Base-by-base conservation (phyloP, 1,140 invertebrate genomes). In the Eriosoma lanigerum region DNA sequence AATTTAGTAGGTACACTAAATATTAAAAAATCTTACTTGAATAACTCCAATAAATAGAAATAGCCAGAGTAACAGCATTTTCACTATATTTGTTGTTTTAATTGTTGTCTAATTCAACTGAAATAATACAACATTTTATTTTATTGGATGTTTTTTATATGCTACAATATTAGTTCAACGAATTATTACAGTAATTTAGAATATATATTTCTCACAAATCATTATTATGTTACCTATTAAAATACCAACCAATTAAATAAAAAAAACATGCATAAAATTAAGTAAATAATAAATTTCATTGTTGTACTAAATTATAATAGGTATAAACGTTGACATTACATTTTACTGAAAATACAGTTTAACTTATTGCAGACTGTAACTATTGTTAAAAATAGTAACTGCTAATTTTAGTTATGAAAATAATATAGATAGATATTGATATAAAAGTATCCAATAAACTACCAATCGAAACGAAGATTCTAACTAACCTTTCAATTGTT, bases 11-110 rank as follows among this genome's bases (percentile, higher is more conserved):
- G n/a, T 66, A 21, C 17, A 66, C 10, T 19, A 19, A 70, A 52
- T 9, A 52, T 50, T 52, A 12, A 72, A 72, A 72, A 29, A 52
- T 72, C 68, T 72, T 24, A 72, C 68, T 72, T 72, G 24, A 52
- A 50, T 52, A 29, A 5, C 48, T 52, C 48, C 68, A 52, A 72
- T 52, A 72, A 72, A 29, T 72, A 72, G 10, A 6, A 72, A 52
- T 3, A 72, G 19, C 24, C 26, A 72, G 24, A 72, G 24, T 29
- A 72, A 13, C 24, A 5, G 68, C 68, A 72, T 72, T 52, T 72
- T 72, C 21, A 52, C 46, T 44, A 13, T 72, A 72, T 52, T 52
- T 72, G 29, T 72, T 17, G 48, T 52, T 17, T 15, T 72, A 72
- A 29, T 52, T 72, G 29, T 72, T 17, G 48, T 52, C 24, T 15